Evolutionary conservation across 2,113 vertebrate genomes (phyloP).

Genomic region (Formicarius rufipectus): DNA sequence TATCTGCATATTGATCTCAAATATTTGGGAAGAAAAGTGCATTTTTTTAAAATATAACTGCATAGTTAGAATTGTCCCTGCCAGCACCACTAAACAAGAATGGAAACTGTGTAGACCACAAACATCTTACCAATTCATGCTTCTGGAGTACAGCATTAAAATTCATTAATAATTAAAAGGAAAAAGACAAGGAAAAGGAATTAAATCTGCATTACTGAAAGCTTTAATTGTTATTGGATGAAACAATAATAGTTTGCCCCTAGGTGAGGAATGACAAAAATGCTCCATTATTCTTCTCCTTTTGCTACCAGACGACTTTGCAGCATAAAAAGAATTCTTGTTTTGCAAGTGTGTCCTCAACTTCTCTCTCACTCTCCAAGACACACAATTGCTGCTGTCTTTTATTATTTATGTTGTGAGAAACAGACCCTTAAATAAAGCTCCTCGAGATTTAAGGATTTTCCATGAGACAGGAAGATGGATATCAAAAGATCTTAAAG

Average conservation of each 20-base stretch:
- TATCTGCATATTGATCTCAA: neutral
- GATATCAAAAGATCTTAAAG: neutral
- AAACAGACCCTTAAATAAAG: neutral
- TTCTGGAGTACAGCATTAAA: neutral
- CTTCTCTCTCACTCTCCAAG: no score
- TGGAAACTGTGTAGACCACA: neutral
- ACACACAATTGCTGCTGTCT: neutral
- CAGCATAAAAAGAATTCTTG: neutral
- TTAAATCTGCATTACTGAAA: neutral
- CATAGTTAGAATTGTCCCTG: neutral
- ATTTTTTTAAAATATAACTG: neutral
- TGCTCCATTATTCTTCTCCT: neutral
- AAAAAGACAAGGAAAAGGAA: neutral
- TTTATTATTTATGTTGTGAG: neutral
- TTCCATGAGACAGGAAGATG: neutral
- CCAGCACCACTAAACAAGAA: neutral
- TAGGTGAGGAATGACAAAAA: neutral
- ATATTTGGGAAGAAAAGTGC: neutral
- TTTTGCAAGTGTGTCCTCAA: neutral
- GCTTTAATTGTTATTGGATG: neutral
- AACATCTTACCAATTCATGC: neutral
- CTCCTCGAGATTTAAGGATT: neutral
- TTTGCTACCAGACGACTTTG: neutral
- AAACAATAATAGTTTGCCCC: neutral
- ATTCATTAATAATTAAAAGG: neutral